Evolutionary conservation across 2,888 invertebrate genomes (phyloP).

Genomic region (Fabriciana adippe): DNA sequence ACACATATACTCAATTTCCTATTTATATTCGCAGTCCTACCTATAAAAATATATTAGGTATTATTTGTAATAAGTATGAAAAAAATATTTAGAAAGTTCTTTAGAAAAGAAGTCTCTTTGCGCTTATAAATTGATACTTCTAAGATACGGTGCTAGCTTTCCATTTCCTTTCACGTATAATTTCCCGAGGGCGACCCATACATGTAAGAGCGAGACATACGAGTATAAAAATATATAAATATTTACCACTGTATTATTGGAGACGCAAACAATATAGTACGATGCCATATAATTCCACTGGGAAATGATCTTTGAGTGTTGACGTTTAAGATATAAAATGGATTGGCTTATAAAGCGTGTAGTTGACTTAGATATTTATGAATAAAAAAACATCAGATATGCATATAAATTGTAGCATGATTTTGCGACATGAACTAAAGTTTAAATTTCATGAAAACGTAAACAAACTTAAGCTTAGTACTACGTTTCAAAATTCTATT

Average conservation of each 20-base stretch:
- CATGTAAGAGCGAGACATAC: conserved; percentile 34
- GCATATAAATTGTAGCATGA: too few species aligned
- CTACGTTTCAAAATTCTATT: too few species aligned
- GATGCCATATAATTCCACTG: conserved; percentile 2
- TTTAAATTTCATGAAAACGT: too few species aligned
- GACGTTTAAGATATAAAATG: conserved; percentile 10
- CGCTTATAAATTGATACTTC: conserved; percentile 36
- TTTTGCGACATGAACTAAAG: too few species aligned
- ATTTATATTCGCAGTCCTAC: too few species aligned
- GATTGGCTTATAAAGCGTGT: background rate
- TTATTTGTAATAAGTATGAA: background rate
- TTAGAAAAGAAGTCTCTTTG: conserved; percentile 21
- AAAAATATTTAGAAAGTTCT: background rate
- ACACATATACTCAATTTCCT: too few species aligned
- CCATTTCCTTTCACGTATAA: conserved; percentile 61
- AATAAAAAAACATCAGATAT: background rate
- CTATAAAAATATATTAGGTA: too few species aligned
- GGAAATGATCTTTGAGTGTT: conserved; percentile 5
- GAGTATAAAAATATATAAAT: conserved; percentile 29
- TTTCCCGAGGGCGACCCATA: conserved; percentile 58
- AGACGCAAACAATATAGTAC: conserved; percentile 19
- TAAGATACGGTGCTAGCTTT: conserved; percentile 41
- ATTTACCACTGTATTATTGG: conserved; percentile 26
- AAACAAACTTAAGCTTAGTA: too few species aligned
- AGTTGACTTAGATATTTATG: background rate